phyloP scores from a whole-genome alignment of 2,113 vertebrate species.

The Climacteris rufus region DNA sequence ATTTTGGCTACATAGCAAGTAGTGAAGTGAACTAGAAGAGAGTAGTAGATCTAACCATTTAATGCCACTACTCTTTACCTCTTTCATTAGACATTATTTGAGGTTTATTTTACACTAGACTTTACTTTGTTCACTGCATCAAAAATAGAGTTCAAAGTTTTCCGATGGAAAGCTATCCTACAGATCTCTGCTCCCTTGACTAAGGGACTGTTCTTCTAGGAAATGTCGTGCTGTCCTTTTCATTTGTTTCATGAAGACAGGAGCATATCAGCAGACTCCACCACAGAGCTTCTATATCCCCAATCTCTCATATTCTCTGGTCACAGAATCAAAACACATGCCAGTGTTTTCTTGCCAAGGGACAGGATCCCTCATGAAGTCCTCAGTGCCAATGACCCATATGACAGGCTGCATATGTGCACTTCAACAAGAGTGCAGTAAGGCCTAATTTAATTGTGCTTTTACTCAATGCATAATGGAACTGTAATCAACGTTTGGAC shows the following conservation, averaged over 20 bases:
- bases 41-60: background rate
- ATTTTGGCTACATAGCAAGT: background rate
- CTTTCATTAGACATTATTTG: background rate
- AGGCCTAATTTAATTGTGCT: background rate
- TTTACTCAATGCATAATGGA: background rate
- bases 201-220: background rate
- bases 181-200: background rate
- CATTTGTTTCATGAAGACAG: background rate
- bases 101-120: background rate
- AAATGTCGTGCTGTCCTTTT: background rate
- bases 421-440: background rate
- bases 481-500: background rate
- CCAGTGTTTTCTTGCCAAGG: background rate
- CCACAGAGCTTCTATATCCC: background rate
- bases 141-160: background rate
- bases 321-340: background rate
- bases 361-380: background rate
- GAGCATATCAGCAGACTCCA: background rate
- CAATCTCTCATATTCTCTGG: background rate
- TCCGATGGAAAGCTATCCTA: background rate
- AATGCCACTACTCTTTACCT: background rate
- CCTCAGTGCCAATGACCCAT: background rate
- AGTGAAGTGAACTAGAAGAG: background rate
- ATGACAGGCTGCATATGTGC: background rate
- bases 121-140: background rate